These are phyloP conservation scores for Saccostrea cuccullata DNA, from an alignment of 1,140 invertebrate species.

Conservation along the genomic window DNA sequence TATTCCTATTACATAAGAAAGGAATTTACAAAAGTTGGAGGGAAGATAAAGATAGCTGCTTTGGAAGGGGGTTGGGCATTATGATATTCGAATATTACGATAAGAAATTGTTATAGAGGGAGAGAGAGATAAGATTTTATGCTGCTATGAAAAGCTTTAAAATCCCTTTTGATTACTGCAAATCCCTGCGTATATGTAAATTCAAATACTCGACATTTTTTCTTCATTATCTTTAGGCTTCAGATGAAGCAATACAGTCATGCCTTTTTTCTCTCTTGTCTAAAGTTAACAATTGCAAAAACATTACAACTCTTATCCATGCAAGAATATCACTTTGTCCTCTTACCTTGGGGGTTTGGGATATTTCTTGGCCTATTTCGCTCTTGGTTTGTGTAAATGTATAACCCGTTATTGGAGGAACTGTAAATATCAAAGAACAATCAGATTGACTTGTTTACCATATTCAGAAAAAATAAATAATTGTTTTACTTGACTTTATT, in stretches of 20 bases:
- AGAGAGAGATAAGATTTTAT: slow-evolving; percentile 9
- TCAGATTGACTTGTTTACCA: background rate
- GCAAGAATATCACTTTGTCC: background rate
- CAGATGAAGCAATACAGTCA: background rate
- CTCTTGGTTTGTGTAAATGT: slow-evolving; percentile 72
- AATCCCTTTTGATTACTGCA: background rate
- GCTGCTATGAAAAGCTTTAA: background rate
- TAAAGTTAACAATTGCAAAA: background rate
- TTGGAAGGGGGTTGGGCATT: slow-evolving; percentile 31
- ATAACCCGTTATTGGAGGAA: slow-evolving; percentile 72
- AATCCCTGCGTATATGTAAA: background rate
- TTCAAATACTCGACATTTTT: slow-evolving; percentile 17
- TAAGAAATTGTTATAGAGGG: slow-evolving; percentile 21
- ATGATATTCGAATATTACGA: slow-evolving; percentile 32
- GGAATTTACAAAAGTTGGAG: background rate
- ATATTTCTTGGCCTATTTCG: slow-evolving; percentile 72
- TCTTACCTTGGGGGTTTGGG: slow-evolving; percentile 72
- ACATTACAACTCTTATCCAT: background rate
- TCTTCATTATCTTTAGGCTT: background rate
- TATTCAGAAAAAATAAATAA: slow-evolving; percentile 2
- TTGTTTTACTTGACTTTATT: background rate
- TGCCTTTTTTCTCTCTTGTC: slow-evolving; percentile 12
- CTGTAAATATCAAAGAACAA: slow-evolving; percentile 62
- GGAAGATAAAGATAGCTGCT: slow-evolving; percentile 8
- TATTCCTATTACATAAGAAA: slow-evolving; percentile 29